phyloP scores from a whole-genome alignment of 2,888 invertebrate genomes.

The Caenorhabditis zanzibari region DNA sequence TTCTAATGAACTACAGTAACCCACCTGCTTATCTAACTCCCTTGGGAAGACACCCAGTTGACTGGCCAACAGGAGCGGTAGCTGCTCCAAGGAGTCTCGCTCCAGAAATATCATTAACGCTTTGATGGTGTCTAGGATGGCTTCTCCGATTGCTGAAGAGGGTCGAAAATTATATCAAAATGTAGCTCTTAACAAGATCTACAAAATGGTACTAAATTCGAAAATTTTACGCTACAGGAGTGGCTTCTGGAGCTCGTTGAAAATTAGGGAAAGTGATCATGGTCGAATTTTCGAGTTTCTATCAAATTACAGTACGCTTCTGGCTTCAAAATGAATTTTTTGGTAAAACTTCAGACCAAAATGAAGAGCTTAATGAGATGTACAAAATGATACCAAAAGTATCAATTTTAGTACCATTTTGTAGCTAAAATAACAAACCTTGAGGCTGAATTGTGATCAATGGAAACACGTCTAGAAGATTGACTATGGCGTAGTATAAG shows the following conservation, averaged over 20 bases:
- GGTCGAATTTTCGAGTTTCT: slow-evolving; percentile 62
- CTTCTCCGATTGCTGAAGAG: slow-evolving; percentile 94
- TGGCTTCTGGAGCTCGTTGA: no score
- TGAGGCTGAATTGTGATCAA: slow-evolving; percentile 90
- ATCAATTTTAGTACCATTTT: background rate
- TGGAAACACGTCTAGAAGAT: slow-evolving; percentile 94
- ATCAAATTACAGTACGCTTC: no score
- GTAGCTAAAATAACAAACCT: slow-evolving; percentile 69
- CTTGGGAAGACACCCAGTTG: slow-evolving; percentile 94
- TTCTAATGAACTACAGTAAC: background rate
- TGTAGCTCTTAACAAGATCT: no score
- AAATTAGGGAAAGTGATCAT: no score
- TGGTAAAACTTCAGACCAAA: no score
- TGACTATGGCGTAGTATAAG: slow-evolving; percentile 92
- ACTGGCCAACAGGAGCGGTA: slow-evolving; percentile 95
- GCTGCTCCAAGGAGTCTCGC: slow-evolving; percentile 94
- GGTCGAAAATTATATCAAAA: no score
- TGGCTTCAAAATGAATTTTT: background rate
- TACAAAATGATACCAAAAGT: background rate
- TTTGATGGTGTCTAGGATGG: slow-evolving; percentile 94
- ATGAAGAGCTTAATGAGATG: no score
- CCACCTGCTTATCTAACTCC: slow-evolving; percentile 91
- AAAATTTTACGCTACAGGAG: no score
- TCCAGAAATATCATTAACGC: slow-evolving; percentile 97
- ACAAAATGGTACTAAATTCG: no score